Evolutionary conservation across 2,113 vertebrate species (phyloP), one percentile per base, ranked within the genome.

Genomic region (Coptodon rendalli): DNA sequence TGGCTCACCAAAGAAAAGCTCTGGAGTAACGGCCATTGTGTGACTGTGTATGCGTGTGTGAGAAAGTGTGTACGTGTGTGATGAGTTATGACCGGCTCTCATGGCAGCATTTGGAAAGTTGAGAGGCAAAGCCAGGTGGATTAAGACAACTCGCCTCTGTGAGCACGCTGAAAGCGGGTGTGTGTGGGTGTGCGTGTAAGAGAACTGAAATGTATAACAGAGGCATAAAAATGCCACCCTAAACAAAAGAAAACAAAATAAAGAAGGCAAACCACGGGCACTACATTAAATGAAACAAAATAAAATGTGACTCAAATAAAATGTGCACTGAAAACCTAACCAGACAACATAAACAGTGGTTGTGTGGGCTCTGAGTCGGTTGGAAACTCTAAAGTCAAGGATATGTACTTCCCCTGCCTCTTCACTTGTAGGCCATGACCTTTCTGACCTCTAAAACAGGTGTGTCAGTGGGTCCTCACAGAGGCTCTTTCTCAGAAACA

Each of bases 121-220:
- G 89, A 94, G 92, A 93, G 81, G 76, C 86, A 93, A 93, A 94
- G 92, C 94, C 89, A 94, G 93, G 92, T 92, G 94, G 93, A 95
- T 93, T 92, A 95, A 76, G 71, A 76, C 6, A 1, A 90, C 90
- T 92, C 86, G 91, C 88, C 89, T 88, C 93, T 94, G 94, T 92
- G 92, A 95, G 94, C 94, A 95, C 66, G 90, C 94, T 96, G 95
- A 93, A 93, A 92, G 79, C 16, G 82, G 79, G 40, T 80, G 85
- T 59, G 48, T 6, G 56, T 38, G 61, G 22, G 43, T 82, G 84
- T 50, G 19, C 79, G 19, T 19, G 40, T 22, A 40, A 36, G 22
- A 61, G 54, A 82, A 68, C 16, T 68, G 40, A 88, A 43, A 80
- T 54, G 83, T 19, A 53, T 17, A 59, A 71, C 34, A 86, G 16